Evolutionary conservation across 2,888 invertebrate species (phyloP).

Genomic region (Acanthococcus lagerstroemiae): DNA sequence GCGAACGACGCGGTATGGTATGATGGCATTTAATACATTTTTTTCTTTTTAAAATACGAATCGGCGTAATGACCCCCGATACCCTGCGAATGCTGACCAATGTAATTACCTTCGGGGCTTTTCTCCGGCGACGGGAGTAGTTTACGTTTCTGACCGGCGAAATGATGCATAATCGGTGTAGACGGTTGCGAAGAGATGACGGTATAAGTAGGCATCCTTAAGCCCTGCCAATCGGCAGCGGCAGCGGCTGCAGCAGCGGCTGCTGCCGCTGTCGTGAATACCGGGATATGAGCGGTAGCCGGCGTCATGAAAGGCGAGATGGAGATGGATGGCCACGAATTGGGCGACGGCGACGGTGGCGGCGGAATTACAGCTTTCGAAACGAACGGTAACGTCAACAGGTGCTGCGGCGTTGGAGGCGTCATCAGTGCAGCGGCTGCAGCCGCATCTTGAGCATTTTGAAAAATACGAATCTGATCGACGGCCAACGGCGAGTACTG

Average conservation of each 20-base stretch:
- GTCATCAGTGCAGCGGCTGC: neutral
- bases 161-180: conserved; percentile 36
- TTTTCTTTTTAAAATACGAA: conserved; percentile 44
- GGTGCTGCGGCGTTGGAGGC: neutral
- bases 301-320: conserved; percentile 10
- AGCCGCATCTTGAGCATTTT: neutral
- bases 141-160: conserved; percentile 41
- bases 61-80: conserved; percentile 48
- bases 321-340: conserved; percentile 10
- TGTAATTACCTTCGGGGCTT: conserved; percentile 45
- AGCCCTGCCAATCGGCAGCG: neutral
- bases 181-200: conserved; percentile 29
- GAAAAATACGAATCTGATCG: neutral
- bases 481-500: neutral
- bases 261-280: conserved; percentile 4
- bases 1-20: too few species aligned
- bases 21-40: conserved; percentile 41
- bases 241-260: neutral
- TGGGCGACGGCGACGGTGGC: neutral
- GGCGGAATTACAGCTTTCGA: neutral
- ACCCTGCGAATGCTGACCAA: conserved; percentile 48
- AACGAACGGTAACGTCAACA: neutral
- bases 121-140: conserved; percentile 45
- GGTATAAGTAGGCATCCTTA: neutral
- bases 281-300: neutral